These are phyloP conservation scores for Anthrax anthrax DNA, from an alignment of 2,888 invertebrate species.

Conservation along the genomic window DNA sequence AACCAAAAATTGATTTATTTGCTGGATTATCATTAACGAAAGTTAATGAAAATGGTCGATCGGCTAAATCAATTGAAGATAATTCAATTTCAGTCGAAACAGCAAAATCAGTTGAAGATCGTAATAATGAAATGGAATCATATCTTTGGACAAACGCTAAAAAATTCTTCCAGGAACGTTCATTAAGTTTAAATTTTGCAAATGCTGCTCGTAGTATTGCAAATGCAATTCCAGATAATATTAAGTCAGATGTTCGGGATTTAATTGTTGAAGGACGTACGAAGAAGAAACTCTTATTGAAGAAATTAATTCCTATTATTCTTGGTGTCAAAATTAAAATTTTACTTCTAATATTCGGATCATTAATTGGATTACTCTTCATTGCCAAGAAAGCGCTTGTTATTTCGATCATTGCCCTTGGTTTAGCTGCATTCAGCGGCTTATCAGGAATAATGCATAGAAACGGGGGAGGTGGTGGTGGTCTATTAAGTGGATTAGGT, in stretches of 20 bases:
- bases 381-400: constrained; percentile 50
- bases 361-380: constrained; percentile 42
- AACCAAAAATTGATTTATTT: constrained; percentile 40
- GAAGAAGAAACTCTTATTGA: constrained; percentile 37
- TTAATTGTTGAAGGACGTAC: constrained; percentile 45
- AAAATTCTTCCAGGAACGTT: constrained; percentile 43
- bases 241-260: constrained; percentile 40
- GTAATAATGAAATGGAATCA: constrained; percentile 42
- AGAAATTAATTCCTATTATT: constrained; percentile 41
- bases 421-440: constrained; percentile 40
- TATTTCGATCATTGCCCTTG: constrained; percentile 43
- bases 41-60: constrained; percentile 25
- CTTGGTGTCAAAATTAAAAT: constrained; percentile 45
- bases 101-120: constrained; percentile 37
- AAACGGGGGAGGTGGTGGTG: constrained; percentile 18
- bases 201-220: constrained; percentile 36
- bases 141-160: constrained; percentile 40
- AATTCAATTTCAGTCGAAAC: constrained; percentile 37
- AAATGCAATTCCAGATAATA: constrained; percentile 40
- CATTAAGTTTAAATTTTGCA: constrained; percentile 37
- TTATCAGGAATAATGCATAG: constrained; percentile 22
- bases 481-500: constrained; percentile 17
- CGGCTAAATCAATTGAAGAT: constrained; percentile 35
- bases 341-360: constrained; percentile 38
- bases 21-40: constrained; percentile 39